Percentiles rank a stretch among this genome's conserved stretches.
phyloP scores from a whole-genome alignment of 1,140 invertebrate genomes.

The Philaenus spumarius region DNA sequence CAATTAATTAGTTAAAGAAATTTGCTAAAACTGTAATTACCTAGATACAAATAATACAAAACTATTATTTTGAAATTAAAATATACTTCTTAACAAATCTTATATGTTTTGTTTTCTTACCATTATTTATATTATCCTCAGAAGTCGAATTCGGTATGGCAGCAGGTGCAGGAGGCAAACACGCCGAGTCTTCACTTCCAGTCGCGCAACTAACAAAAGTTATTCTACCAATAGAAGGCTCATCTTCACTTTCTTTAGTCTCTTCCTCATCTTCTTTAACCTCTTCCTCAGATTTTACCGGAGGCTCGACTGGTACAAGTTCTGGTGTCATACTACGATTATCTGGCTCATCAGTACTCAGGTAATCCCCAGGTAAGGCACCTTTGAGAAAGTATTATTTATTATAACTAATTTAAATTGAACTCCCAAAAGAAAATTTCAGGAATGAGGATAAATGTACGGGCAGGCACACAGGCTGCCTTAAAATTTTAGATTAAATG shows the following conservation, averaged over 20 bases:
- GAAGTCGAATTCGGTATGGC: not conserved
- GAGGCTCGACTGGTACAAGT: constrained; percentile 35
- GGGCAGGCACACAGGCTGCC: not conserved
- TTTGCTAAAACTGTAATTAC: too few relatives aligned
- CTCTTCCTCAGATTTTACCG: constrained; percentile 26
- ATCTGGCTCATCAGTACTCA: constrained; percentile 30
- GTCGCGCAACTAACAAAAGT: constrained; percentile 37
- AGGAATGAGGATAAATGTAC: constrained; percentile 8
- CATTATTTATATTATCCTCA: constrained; percentile 2
- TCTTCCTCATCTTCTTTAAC: constrained; percentile 37
- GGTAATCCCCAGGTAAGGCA: constrained; percentile 64
- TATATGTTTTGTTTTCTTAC: too few relatives aligned
- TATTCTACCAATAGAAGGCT: constrained; percentile 30
- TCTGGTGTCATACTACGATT: constrained; percentile 35
- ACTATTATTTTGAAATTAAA: too few relatives aligned
- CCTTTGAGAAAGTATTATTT: constrained; percentile 33
- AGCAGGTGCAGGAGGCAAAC: constrained; percentile 20
- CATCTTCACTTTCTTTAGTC: constrained; percentile 22
- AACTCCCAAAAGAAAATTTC: not conserved
- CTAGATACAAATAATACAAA: too few relatives aligned
- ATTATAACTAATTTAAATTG: not conserved
- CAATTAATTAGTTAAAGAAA: too few relatives aligned
- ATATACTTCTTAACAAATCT: too few relatives aligned
- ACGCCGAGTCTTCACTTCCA: constrained; percentile 31
- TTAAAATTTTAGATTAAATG: too few relatives aligned